Percentiles rank a stretch among this genome's conserved stretches.
phyloP scores from a whole-genome alignment of 2,888 invertebrate genomes.

The Elegia similella region DNA sequence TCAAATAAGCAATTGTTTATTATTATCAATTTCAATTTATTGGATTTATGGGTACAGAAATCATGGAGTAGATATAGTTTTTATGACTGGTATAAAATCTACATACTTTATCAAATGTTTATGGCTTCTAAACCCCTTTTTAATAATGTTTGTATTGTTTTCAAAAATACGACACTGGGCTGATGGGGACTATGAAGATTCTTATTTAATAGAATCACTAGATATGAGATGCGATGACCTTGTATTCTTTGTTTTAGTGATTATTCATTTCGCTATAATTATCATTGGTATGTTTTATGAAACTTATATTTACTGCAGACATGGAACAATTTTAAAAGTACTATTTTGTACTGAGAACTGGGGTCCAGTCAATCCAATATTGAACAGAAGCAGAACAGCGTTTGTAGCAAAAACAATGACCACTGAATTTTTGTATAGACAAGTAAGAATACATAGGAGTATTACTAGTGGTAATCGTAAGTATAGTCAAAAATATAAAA shows the following conservation, averaged over 20 bases:
- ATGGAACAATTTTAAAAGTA: constrained; percentile 33
- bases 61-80: constrained; percentile 66
- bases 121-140: constrained; percentile 60
- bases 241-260: constrained; percentile 43
- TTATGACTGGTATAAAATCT: constrained; percentile 72
- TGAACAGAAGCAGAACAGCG: constrained; percentile 68
- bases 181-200: constrained; percentile 34
- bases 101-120: constrained; percentile 61
- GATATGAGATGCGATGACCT: constrained; percentile 37
- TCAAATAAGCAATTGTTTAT: constrained; percentile 51
- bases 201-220: constrained; percentile 37
- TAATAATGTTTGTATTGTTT: constrained; percentile 40
- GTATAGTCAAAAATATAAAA: no score
- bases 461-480: no score
- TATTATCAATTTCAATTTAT: constrained; percentile 61
- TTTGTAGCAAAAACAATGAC: constrained; percentile 77
- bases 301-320: constrained; percentile 35
- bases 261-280: constrained; percentile 47
- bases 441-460: constrained; percentile 65
- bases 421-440: constrained; percentile 71
- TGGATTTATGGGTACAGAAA: constrained; percentile 65
- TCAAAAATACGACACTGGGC: constrained; percentile 35
- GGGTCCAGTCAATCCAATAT: constrained; percentile 61
- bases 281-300: constrained; percentile 42
- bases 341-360: constrained; percentile 48